A percentile compares a stretch with the other conserved stretches of the same genome.
phyloP scores from a whole-genome alignment of 2,113 vertebrate genomes.

The Australoheros scitulus region DNA sequence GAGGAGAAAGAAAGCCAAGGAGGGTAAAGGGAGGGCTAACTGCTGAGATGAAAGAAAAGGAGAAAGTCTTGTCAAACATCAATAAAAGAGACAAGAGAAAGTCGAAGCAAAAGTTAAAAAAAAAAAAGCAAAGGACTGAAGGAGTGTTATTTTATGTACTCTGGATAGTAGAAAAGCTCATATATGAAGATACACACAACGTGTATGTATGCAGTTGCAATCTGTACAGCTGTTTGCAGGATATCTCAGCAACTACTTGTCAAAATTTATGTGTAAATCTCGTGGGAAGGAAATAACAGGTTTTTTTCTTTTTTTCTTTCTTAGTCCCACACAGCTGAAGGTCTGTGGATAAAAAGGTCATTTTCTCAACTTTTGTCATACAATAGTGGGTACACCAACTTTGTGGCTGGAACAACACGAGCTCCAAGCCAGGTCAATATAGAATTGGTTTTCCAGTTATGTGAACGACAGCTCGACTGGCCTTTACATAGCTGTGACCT shows the following conservation, averaged over 20 bases:
- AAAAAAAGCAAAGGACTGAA: neutral
- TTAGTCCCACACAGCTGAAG: neutral
- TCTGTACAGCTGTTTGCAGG: neutral
- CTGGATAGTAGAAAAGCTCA: neutral
- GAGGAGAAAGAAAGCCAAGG: neutral
- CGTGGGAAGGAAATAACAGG: rapidly evolving
- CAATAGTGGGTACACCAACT: neutral
- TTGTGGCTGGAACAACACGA: neutral
- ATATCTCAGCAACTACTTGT: neutral
- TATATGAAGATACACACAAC: neutral
- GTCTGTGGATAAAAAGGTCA: neutral
- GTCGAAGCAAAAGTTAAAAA: neutral
- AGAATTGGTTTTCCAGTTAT: neutral
- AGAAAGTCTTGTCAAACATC: slow-evolving; percentile 15
- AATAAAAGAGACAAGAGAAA: neutral
- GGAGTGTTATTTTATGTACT: neutral
- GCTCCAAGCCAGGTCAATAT: neutral
- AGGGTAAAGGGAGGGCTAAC: neutral
- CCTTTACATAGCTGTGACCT: slow-evolving; percentile 3
- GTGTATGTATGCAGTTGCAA: rapidly evolving
- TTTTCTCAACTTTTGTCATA: neutral
- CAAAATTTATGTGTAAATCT: neutral
- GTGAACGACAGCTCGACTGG: neutral
- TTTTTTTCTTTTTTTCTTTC: rapidly evolving
- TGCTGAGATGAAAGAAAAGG: slow-evolving; percentile 8